phyloP scores from a whole-genome alignment of 2,797 vertebrate species.

The Gymnothorax javanicus region DNA sequence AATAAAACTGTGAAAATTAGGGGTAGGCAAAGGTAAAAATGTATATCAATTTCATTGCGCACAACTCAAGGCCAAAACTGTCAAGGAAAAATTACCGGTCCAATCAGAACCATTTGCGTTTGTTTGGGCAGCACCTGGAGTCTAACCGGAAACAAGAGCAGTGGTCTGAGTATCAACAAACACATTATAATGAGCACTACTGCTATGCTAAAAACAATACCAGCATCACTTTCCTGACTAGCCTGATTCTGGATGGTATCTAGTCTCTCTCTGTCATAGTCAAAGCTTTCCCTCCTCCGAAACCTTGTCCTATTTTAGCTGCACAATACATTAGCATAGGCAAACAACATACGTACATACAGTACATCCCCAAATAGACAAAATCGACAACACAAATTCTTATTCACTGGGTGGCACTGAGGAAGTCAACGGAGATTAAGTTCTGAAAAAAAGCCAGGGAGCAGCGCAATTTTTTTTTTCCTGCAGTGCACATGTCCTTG shows the following conservation, averaged over 20 bases:
- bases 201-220: too few species aligned
- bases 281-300: not conserved
- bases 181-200: too few species aligned
- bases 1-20: not conserved
- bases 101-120: not conserved
- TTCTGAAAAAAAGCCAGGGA: not conserved
- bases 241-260: not conserved
- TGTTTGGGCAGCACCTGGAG: not conserved
- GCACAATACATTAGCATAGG: slow-evolving; percentile 41
- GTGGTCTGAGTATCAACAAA: too few species aligned
- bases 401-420: not conserved
- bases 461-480: not conserved
- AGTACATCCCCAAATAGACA: not conserved
- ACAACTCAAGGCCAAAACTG: not conserved
- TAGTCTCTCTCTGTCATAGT: not conserved
- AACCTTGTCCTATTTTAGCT: slow-evolving; percentile 44
- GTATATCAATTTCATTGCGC: not conserved
- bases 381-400: not conserved
- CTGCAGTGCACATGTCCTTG: not conserved
- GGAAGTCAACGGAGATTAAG: not conserved
- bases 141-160: not conserved
- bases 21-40: not conserved
- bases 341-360: slow-evolving; percentile 19
- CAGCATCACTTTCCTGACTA: not conserved
- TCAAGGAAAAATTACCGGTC: not conserved